These are phyloP conservation scores for Prosopocoilus inquinatus DNA, from an alignment of 2,888 invertebrate species.

Conservation along the genomic window DNA sequence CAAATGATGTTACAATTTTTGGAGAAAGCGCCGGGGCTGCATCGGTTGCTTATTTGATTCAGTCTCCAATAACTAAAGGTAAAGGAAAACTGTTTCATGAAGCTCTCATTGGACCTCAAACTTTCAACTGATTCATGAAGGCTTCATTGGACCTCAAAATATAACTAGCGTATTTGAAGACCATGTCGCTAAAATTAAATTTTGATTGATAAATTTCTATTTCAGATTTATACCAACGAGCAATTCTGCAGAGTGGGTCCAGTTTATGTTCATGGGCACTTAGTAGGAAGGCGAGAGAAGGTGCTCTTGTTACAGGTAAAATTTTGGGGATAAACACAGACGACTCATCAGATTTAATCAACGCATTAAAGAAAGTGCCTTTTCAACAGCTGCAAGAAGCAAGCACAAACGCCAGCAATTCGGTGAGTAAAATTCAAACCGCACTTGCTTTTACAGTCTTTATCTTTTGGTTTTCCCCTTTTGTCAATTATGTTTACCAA, in stretches of 20 bases:
- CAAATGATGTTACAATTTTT: conserved; percentile 8
- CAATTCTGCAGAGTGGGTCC: conserved; percentile 14
- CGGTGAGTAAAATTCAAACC: not conserved
- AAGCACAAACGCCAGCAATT: not conserved
- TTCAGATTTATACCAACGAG: conserved; percentile 12
- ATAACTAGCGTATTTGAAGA: too few species aligned
- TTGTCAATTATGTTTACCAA: too few species aligned
- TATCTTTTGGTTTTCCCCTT: too few species aligned
- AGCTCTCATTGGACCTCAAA: too few species aligned
- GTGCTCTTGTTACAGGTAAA: conserved; percentile 24
- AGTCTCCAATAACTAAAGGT: conserved; percentile 6
- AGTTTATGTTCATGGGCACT: conserved; percentile 12
- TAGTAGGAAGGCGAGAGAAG: conserved; percentile 20
- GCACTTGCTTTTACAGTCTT: too few species aligned
- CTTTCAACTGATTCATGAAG: not conserved
- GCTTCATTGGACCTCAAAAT: too few species aligned
- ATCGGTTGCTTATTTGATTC: conserved; percentile 12
- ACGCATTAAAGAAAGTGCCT: conserved; percentile 26
- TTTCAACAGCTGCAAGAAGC: not conserved
- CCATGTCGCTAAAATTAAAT: too few species aligned
- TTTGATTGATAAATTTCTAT: not conserved
- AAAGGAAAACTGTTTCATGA: not conserved
- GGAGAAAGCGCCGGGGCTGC: conserved; percentile 16
- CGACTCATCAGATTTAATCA: conserved; percentile 19
- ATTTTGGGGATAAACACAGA: not conserved